Evolutionary conservation across 2,113 vertebrate genomes (phyloP), one percentile per base, ranked within the genome.

Genomic region (Mustela nigripes): DNA sequence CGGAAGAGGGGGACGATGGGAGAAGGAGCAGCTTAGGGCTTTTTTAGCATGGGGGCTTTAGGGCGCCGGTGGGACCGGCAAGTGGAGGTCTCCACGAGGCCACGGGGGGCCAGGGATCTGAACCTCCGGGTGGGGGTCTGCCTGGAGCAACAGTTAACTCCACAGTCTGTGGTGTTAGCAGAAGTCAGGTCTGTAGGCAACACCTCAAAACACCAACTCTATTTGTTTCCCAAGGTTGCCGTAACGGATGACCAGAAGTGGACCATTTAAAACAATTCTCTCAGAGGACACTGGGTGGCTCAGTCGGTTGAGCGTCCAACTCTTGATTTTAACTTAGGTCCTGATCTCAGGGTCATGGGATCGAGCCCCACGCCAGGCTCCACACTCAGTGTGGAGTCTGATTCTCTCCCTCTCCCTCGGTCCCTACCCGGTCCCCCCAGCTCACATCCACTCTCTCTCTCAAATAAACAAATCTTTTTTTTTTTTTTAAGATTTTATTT

Each of bases 71-170:
- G 73, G 26, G 63, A 80, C 9, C 12, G 11, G 18, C 42, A 33
- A 2, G 76, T 0, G 39, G 36, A 1, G 24, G 42, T 26, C 36
- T 58, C 48, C 78, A 14, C 0, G 19, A 31, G 31, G 60, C 39
- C 24, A 0, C 33, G 0, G 33, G 33, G 28, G 7, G 16, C 8
- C 8, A 18, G 62, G 53, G n/a, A 45, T 11, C 76, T 65, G 76
- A 24, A 21, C 33, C 26, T 19, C 50, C 50, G 0, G 31, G 21
- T 4, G 45, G 45, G 45, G 56, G 11, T 28, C 28, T 2, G 2
- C 73, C 58, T 19, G 65, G 39, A 63, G 15, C n/a, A 5, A 11
- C 86, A 39, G 50, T 45, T 22, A 16, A 14, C 69, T 1, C 45
- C 36, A 10, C 39, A 60, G 73, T 19, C 11, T 10, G 5, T 1